Evolutionary conservation across 2,888 invertebrate species (phyloP).

Genomic region (Neoitamus cyanurus): DNA sequence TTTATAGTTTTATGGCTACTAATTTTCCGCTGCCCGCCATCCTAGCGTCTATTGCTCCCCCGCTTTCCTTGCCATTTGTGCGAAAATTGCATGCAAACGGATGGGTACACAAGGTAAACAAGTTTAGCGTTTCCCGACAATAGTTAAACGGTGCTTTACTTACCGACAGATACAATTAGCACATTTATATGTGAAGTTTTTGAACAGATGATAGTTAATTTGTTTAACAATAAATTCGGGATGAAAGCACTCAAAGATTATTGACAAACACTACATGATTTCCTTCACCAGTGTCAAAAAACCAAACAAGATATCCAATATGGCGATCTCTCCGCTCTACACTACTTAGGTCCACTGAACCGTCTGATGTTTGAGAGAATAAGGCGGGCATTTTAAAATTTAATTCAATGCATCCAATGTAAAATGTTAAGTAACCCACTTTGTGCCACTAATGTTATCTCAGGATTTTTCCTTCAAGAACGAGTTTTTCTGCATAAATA

Average conservation of each 20-base stretch:
- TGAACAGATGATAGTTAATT: not conserved
- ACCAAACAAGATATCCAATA: constrained; percentile 55
- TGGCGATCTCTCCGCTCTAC: constrained; percentile 54
- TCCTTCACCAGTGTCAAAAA: constrained; percentile 55
- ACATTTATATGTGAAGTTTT: not conserved
- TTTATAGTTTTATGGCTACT: not conserved
- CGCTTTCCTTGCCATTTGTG: not conserved
- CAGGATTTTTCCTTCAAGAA: too few species aligned
- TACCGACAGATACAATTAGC: constrained; percentile 14
- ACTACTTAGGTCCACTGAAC: constrained; percentile 8
- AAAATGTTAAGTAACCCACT: too few species aligned
- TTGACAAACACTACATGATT: constrained; percentile 52
- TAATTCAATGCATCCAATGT: not conserved
- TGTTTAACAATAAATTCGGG: constrained; percentile 13
- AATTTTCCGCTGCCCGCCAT: not conserved
- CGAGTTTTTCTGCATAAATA: too few species aligned
- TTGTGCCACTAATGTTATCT: too few species aligned
- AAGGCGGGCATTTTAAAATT: not conserved
- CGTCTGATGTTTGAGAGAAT: constrained; percentile 9
- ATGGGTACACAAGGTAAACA: not conserved
- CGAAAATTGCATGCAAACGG: not conserved
- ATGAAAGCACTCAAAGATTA: constrained; percentile 18
- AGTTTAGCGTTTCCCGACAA: not conserved
- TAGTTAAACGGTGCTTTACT: not conserved
- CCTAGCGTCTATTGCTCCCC: not conserved